Base-by-base conservation (phyloP, 1,140 invertebrate species). In the Aricia agestis region DNA sequence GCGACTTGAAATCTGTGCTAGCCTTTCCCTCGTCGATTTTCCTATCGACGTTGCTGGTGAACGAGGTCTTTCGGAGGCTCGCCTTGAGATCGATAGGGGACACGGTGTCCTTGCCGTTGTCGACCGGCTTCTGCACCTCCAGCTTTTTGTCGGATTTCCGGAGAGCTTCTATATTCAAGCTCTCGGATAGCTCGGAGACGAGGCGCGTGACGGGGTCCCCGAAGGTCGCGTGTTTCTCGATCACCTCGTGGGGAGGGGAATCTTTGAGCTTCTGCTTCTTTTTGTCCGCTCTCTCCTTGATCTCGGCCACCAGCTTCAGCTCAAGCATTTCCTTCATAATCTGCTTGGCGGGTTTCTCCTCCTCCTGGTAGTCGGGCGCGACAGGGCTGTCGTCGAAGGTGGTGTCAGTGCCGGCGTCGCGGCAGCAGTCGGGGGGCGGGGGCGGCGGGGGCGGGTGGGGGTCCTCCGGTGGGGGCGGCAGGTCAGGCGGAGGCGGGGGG, bases 261-360 rank as follows among this genome's bases (percentile, higher is more conserved):
- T 93, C 92, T 81, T 92, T 91, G 18, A 87, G 71, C 68, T 83
- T 82, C 59, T 92, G 87, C 79, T 92, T 92, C 68, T 91, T 95
- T 69, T 94, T 93, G 78, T 97, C 95, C 2, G 95, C 94, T 70
- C 94, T 92, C 77, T 96, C 95, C 83, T 96, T 97, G 19, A 97
- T 97, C 86, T 97, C 96, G 11, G 96, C 95, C 10, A 96, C 95
- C 17, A 96, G 85, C 86, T 96, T 96, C 5, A 96, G 81, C 80
- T 96, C 96, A 11, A 96, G 90, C 94, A 97, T 96, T 82, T 97
- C 96, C 79, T 97, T 97, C 92, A 91, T 92, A 19, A 85, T 86
- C 69, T 84, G 85, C 73, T 82, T 91, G 74, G 82, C 84, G 70
- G 78, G 74, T 71, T 76, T 87, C 84, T 70, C 92, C 83, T 80